phyloP scores from a whole-genome alignment of 2,888 invertebrate species.

The Leptogaster cylindrica region DNA sequence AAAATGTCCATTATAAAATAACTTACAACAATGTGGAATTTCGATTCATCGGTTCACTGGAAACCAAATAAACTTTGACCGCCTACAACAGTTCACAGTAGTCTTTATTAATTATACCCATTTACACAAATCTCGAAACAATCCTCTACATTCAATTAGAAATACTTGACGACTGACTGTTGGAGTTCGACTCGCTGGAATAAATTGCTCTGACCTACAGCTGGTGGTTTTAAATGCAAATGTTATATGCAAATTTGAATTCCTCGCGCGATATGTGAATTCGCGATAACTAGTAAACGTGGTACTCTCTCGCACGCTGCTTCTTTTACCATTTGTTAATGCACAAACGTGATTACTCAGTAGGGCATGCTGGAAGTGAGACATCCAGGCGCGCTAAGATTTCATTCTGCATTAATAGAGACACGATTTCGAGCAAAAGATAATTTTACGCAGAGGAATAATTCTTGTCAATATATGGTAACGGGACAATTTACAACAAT shows the following conservation, averaged over 20 bases:
- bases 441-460: constrained; percentile 22
- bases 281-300: constrained; percentile 20
- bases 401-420: constrained; percentile 39
- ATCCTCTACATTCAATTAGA: constrained; percentile 16
- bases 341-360: constrained; percentile 32
- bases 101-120: constrained; percentile 9
- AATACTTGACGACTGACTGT: not conserved
- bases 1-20: too few relatives aligned
- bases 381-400: constrained; percentile 41
- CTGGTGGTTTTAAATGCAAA: constrained; percentile 37
- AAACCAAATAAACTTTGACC: too few relatives aligned
- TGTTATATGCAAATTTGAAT: constrained; percentile 40
- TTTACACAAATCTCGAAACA: constrained; percentile 7
- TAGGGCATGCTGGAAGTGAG: constrained; percentile 36
- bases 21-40: too few relatives aligned
- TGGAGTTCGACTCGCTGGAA: constrained; percentile 26
- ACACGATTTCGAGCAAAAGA: constrained; percentile 39
- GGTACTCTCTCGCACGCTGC: not conserved
- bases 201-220: constrained; percentile 43
- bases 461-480: constrained; percentile 3
- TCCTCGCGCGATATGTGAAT: constrained; percentile 18
- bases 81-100: not conserved
- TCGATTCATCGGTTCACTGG: too few relatives aligned
- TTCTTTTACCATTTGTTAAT: constrained; percentile 9
- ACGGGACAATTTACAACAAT: too few relatives aligned